Percentiles rank a stretch among this genome's conserved stretches.
Conservation (phyloP, 1,140 invertebrate species). For the Penaeus vannamei region DNA sequence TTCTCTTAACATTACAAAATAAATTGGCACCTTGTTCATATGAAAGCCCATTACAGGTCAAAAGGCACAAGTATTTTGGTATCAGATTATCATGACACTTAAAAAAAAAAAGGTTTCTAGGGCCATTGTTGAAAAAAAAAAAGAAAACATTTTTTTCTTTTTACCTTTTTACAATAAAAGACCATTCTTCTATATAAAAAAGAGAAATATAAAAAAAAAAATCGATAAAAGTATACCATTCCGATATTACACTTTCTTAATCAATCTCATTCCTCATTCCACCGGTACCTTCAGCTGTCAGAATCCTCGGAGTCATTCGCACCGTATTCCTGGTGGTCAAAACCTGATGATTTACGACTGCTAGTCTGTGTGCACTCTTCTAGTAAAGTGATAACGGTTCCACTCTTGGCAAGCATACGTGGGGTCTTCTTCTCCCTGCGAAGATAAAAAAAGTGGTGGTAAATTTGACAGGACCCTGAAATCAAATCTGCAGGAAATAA, state of each 20-base stretch:
- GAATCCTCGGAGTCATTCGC: conserved; percentile 47
- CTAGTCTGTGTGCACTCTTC: conserved; percentile 33
- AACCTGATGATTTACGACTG: conserved; percentile 13
- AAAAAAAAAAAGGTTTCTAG: too few relatives aligned
- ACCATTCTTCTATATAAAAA: too few relatives aligned
- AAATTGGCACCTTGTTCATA: too few relatives aligned
- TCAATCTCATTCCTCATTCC: neutral
- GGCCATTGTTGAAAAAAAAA: too few relatives aligned
- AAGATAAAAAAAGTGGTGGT: neutral
- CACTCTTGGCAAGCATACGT: conserved; percentile 40
- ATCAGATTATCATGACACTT: too few relatives aligned
- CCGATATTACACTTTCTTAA: neutral
- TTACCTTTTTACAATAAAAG: too few relatives aligned
- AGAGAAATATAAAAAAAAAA: too few relatives aligned
- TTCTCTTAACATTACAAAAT: too few relatives aligned
- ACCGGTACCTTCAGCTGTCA: neutral
- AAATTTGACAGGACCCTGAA: neutral
- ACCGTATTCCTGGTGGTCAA: conserved; percentile 48
- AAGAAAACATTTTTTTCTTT: too few relatives aligned
- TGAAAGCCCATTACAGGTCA: too few relatives aligned
- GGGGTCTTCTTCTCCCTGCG: conserved; percentile 44
- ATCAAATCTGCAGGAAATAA: neutral
- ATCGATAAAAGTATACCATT: neutral
- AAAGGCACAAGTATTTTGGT: too few relatives aligned
- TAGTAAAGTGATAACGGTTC: conserved; percentile 37